Evolutionary conservation across 2,888 invertebrate genomes (phyloP), one percentile per base, ranked within the genome.

Genomic region (Sarcophaga subvicina): DNA sequence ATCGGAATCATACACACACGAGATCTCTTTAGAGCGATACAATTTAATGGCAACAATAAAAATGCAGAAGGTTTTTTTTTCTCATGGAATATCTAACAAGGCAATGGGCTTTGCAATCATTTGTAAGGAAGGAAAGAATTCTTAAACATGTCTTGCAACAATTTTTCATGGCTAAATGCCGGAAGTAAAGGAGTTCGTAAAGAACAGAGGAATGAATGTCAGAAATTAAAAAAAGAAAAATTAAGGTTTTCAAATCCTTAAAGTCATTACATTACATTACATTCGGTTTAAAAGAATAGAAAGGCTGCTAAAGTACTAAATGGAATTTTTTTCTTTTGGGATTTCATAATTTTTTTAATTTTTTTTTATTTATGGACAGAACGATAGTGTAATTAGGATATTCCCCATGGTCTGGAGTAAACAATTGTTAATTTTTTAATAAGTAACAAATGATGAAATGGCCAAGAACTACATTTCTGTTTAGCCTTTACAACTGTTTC

Each of bases 151-250:
- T 80, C 62, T 72, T 66, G 76, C 80, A 85, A 79, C 75, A 75
- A 87, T 82, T 84, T 62, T 47, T 81, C 84, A 84, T 84, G 81
- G 87, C 70, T 72, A 84, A 84, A 79, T 67, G 79, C 84, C 84
- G 84, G 87, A 87, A 81, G 84, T 87, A 45, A 62, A 82, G 62
- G 71, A 81, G 45, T 81, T 84, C 22, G 82, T 67, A 69, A 69
- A 70, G 70, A 81, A 66, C 6, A 63, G 1, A n/a, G n/a, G n/a
- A 47, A 47, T 20, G 62, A 27, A 54, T 17, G 2, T 6, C 0
- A 69, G n/a, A n/a, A n/a, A 45, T 5, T 14, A 14, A 54, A 54
- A 11, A 60, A 76, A 54, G 54, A 14, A 11, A 14, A 11, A 37
- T 3, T 8, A 6, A 0, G 37, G 0, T 37, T 14, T 49, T 49